Evolutionary conservation across 2,888 invertebrate genomes (phyloP).

Genomic region (Drosophila robusta): DNA sequence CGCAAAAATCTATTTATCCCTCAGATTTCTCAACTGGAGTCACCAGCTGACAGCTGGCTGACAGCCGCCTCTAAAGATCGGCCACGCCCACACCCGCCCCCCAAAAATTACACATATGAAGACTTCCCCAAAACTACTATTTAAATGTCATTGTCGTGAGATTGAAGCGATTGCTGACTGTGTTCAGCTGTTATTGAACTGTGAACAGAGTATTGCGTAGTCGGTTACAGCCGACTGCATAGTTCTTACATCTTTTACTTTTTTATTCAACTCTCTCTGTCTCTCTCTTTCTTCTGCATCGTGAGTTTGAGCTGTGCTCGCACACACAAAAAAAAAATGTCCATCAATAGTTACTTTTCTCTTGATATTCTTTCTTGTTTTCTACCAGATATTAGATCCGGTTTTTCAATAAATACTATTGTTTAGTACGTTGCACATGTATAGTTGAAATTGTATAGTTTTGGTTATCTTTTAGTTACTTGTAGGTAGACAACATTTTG

Average conservation of each 20-base stretch:
- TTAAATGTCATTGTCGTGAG: too few species aligned
- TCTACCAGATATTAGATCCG: not conserved
- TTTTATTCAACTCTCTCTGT: not conserved
- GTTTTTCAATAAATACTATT: constrained; percentile 10
- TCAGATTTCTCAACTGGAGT: too few species aligned
- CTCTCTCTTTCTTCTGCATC: not conserved
- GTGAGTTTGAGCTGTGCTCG: constrained; percentile 45
- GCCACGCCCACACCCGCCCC: too few species aligned
- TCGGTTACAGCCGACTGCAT: not conserved
- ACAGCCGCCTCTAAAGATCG: not conserved
- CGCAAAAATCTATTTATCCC: not conserved
- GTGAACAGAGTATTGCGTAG: not conserved
- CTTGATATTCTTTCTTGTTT: not conserved
- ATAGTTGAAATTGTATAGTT: constrained; percentile 6
- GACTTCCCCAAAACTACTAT: not conserved
- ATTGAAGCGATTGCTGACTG: not conserved
- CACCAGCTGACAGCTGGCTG: too few species aligned
- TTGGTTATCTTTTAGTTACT: constrained; percentile 2
- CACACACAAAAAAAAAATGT: constrained; percentile 16
- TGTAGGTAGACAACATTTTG: constrained; percentile 22
- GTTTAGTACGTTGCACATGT: constrained; percentile 6
- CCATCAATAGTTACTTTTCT: not conserved
- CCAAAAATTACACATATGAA: not conserved
- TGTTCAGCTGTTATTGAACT: too few species aligned
- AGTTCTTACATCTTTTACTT: not conserved